Base-by-base conservation (phyloP, 2,113 vertebrate species). In the Zingel zingel region DNA sequence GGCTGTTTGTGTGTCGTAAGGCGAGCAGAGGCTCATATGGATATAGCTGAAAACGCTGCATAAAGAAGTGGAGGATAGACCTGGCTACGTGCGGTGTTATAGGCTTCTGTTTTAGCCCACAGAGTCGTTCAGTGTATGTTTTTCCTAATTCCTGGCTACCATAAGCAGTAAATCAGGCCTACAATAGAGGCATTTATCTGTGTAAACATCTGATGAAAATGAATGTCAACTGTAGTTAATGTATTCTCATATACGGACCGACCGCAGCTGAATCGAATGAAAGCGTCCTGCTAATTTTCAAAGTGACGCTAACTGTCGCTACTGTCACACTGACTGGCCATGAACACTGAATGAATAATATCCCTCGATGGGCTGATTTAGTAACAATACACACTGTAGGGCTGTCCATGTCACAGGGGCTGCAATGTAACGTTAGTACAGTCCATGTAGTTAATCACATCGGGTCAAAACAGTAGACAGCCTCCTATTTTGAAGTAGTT, bases 21-120 rank as follows among this genome's bases (percentile, higher is more conserved):
- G 71, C 61, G 83, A 85, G 50, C 73, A 59, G 50, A 78, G 85
- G 79, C 81, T 77, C 83, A 69, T 86, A 82, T 84, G 85, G 87
- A 89, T 63, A 54, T 39, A 71, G 82, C 70, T 77, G 77, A 89
- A 89, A 92, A 90, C 79, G 90, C 91, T 92, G 93, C 89, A 83
- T 92, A 88, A 91, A 84, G 87, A 79, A 73, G 81, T 66, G 72
- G 64, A 39, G 76, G 72, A 79, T 63, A 47, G 82, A 87, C 36
- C 86, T 78, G 81, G 18, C 75, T 58, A 57, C 10, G 84, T 7
- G 82, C 74, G 53, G 27, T 56, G 65, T 27, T 23, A 5, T 27
- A 50, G 63, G 33, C 76, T 74, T 54, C 74, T 43, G 58, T 48
- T 76, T 67, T 11, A 79, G 47, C 68, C 59, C 50, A 58, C 45